A percentile compares a stretch with the other conserved stretches of the same genome.
Evolutionary conservation across 2,113 vertebrate species (phyloP).

Genomic region (Addax nasomaculatus): DNA sequence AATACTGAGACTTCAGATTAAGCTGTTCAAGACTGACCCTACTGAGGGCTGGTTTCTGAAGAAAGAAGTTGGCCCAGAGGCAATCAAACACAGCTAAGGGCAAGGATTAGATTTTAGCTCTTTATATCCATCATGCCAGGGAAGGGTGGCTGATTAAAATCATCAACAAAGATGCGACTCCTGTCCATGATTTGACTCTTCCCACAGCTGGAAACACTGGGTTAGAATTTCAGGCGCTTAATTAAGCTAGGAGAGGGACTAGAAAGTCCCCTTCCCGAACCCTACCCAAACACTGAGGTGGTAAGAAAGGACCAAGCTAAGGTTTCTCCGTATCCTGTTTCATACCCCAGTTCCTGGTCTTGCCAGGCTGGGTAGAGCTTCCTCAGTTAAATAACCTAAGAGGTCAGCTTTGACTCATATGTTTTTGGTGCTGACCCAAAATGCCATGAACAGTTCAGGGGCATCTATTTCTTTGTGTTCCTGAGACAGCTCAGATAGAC

Average conservation of each 20-base stretch:
- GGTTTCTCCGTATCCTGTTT: background rate
- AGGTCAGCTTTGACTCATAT: background rate
- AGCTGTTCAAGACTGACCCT: background rate
- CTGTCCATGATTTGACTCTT: background rate
- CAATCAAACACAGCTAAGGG: background rate
- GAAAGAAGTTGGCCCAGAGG: background rate
- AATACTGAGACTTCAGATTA: background rate
- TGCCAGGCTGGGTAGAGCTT: background rate
- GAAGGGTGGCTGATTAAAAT: accelerated
- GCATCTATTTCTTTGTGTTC: background rate
- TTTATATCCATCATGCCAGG: background rate
- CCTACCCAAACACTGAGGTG: background rate
- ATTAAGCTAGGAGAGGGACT: background rate
- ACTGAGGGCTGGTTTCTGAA: background rate
- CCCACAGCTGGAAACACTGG: background rate
- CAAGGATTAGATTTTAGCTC: background rate
- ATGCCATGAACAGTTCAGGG: too few relatives aligned
- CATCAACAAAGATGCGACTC: background rate
- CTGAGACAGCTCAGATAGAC: background rate
- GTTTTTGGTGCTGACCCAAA: background rate
- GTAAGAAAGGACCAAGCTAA: too few relatives aligned
- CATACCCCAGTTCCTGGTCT: background rate
- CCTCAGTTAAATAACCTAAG: background rate
- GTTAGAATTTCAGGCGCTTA: background rate
- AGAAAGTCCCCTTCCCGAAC: background rate